Base-by-base conservation (phyloP, 2,888 invertebrate species). In the Hirtodrosophila confusa region DNA sequence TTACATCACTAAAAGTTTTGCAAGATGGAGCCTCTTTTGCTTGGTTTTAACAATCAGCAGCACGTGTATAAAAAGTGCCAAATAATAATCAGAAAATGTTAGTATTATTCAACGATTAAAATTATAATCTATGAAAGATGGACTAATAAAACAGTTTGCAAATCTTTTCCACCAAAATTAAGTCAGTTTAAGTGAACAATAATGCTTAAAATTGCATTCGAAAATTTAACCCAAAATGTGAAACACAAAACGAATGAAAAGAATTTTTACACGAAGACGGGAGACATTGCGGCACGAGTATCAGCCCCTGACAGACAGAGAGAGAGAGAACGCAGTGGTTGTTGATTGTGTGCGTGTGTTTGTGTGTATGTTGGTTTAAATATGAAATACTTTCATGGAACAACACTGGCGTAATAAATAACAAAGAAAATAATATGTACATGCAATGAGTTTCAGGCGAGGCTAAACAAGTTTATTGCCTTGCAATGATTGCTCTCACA, bases 1-100 rank as follows among this genome's bases (percentile, higher is more conserved):
- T 69, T 47, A 71, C 83, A 84, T 89, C 89, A 84, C 74, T 90
- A 86, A 88, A 84, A 89, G 83, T 80, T 90, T 89, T 85, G 86
- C 90, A 90, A 91, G 88, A 90, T 91, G 90, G 89, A 88, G 89
- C 90, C 90, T 86, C 82, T 91, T 91, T 91, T 91, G 91, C 91
- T 91, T 91, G 90, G 86, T 91, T 91, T 91, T 89, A 89, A 90
- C 86, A 91, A 91, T 90, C 90, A 90, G 90, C 90, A 91, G 91
- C 91, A 91, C 91, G 91, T 91, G 91, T 91, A 88, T 89, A 88
- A 90, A 90, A 90, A 92, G 92, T 91, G 92, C 92, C 92, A 92
- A 91, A 91, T 86, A 89, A 88, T 88, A 88, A 86, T 91, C 89
- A 78, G 76, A 89, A 90, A 90, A 91, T 91, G 91, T 91, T 89